A percentile compares a stretch with the other conserved stretches of the same genome.
These are phyloP conservation scores for Augochlora pura DNA, from an alignment of 1,140 invertebrate species.

Conservation along the genomic window DNA sequence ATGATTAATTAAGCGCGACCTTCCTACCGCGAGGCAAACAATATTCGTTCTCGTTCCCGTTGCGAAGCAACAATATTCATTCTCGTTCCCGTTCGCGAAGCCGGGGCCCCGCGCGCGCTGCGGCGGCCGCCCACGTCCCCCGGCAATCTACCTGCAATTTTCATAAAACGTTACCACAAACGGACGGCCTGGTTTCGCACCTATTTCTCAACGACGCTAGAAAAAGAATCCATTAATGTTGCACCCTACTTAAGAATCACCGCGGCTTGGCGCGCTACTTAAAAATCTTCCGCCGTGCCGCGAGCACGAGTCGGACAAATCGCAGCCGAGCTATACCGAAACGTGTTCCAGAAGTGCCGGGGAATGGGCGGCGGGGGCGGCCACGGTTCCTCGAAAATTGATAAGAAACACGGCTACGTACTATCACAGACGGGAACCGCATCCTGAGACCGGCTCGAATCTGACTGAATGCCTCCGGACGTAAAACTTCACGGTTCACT, in stretches of 20 bases:
- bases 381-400: not conserved
- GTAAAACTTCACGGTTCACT: too few relatives aligned
- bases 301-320: slow-evolving; percentile 6
- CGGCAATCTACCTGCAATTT: slow-evolving; percentile 17
- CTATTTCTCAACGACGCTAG: slow-evolving; percentile 37
- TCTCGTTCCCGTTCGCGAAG: slow-evolving; percentile 1
- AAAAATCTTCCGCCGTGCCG: not conserved
- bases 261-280: not conserved
- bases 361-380: not conserved
- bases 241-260: slow-evolving; percentile 9
- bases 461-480: too few relatives aligned
- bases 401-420: not conserved
- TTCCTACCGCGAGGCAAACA: not conserved
- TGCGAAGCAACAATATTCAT: not conserved
- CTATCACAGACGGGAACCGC: too few relatives aligned
- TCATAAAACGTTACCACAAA: slow-evolving; percentile 42
- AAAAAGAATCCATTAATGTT: slow-evolving; percentile 42
- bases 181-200: slow-evolving; percentile 43
- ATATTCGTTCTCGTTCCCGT: slow-evolving; percentile 10
- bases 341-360: not conserved
- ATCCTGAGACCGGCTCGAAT: too few relatives aligned
- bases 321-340: not conserved
- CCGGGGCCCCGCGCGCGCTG: too few relatives aligned
- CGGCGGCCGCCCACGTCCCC: too few relatives aligned
- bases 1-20: not conserved